These are phyloP conservation scores for Anomalospiza imberbis DNA, from an alignment of 2,797 vertebrate species.

Conservation along the genomic window DNA sequence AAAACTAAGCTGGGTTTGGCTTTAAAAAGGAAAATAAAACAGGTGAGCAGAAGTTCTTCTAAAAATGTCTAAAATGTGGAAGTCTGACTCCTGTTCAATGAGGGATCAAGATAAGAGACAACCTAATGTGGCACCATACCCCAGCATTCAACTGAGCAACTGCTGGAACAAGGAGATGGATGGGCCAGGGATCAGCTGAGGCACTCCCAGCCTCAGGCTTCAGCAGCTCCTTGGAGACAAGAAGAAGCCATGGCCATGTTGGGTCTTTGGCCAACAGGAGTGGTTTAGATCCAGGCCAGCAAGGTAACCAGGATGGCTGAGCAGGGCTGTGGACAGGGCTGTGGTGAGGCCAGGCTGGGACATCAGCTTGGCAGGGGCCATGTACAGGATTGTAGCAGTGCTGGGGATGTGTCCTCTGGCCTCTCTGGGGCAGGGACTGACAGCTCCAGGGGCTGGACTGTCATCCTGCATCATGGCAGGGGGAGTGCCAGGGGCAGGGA, in stretches of 20 bases:
- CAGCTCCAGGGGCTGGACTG: accelerated
- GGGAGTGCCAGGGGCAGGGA: accelerated
- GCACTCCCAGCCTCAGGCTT: too few relatives aligned
- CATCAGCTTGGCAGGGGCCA: neutral
- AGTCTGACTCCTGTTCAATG: neutral
- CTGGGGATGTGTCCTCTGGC: accelerated
- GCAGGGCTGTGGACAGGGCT: neutral
- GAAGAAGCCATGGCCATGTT: too few relatives aligned
- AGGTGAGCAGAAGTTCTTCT: neutral
- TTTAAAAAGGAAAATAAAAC: neutral
- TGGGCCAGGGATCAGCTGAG: too few relatives aligned
- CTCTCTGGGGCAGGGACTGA: neutral
- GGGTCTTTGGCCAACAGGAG: neutral
- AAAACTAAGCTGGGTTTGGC: neutral
- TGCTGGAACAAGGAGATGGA: neutral
- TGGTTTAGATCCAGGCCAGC: neutral
- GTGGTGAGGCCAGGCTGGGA: neutral
- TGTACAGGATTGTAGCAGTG: accelerated
- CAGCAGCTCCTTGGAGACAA: neutral
- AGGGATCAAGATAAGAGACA: neutral
- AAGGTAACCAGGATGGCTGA: too few relatives aligned
- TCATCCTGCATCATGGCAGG: accelerated
- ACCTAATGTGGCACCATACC: neutral
- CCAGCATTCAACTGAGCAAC: neutral
- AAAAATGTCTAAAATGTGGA: neutral